These are phyloP conservation scores for Aythya baeri DNA, from an alignment of 2,113 vertebrate species.

Conservation along the genomic window DNA sequence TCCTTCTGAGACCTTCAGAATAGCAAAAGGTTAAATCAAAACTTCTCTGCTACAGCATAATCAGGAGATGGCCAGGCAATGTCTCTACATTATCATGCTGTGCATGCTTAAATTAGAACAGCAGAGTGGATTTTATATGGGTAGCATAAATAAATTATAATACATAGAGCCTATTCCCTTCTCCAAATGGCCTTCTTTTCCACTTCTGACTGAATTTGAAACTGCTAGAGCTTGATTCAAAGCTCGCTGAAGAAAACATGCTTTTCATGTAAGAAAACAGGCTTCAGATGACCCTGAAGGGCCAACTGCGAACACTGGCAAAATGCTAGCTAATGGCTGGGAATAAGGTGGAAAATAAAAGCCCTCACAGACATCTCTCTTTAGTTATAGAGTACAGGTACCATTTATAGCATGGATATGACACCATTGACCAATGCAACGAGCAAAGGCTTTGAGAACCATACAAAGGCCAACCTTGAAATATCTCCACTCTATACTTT, in stretches of 20 bases:
- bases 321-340: neutral
- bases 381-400: too few relatives aligned
- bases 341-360: neutral
- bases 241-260: neutral
- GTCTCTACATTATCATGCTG: neutral
- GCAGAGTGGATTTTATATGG: neutral
- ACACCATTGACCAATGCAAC: accelerated
- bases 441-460: neutral
- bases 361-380: neutral
- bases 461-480: neutral
- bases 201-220: neutral
- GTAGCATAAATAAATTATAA: neutral
- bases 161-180: neutral
- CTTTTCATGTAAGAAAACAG: neutral
- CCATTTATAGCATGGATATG: accelerated
- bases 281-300: neutral
- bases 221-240: neutral
- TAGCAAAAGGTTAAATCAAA: conserved; percentile 50
- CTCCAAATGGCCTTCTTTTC: neutral
- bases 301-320: accelerated
- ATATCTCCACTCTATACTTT: neutral
- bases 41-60: neutral
- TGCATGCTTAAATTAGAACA: neutral
- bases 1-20: conserved; percentile 21
- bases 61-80: neutral